phyloP scores from a whole-genome alignment of 2,113 vertebrate species.

The Bos indicus region DNA sequence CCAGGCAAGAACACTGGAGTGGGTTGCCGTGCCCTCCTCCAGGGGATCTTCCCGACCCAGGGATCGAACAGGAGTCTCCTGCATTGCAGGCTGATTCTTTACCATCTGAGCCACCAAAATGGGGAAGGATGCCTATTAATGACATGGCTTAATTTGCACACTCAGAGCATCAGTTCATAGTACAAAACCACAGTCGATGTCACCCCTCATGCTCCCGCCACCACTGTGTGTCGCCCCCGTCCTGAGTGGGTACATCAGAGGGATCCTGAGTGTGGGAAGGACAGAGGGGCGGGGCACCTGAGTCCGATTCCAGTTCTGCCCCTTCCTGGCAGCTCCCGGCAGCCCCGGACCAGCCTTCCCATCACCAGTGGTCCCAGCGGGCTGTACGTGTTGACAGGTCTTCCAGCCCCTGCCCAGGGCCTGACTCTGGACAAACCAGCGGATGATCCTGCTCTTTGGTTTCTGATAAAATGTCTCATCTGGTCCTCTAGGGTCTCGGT shows the following conservation, averaged over 20 bases:
- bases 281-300: accelerated
- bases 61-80: neutral
- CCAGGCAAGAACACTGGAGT: neutral
- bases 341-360: neutral
- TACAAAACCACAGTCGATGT: accelerated
- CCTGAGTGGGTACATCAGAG: neutral
- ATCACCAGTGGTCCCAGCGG: accelerated
- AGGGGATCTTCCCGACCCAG: accelerated
- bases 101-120: neutral
- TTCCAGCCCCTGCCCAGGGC: neutral
- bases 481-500: neutral
- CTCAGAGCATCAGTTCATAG: neutral
- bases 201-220: accelerated
- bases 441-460: neutral
- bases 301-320: neutral
- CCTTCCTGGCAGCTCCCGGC: neutral
- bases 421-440: neutral
- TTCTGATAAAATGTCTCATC: neutral
- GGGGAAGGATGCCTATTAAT: neutral
- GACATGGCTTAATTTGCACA: neutral
- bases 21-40: neutral
- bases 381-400: neutral
- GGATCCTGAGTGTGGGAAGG: neutral
- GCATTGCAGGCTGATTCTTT: neutral
- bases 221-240: neutral